Percentiles rank a stretch among this genome's conserved stretches.
These are phyloP conservation scores for Lagocephalus sceleratus DNA, from an alignment of 2,797 vertebrate species.

Conservation along the genomic window DNA sequence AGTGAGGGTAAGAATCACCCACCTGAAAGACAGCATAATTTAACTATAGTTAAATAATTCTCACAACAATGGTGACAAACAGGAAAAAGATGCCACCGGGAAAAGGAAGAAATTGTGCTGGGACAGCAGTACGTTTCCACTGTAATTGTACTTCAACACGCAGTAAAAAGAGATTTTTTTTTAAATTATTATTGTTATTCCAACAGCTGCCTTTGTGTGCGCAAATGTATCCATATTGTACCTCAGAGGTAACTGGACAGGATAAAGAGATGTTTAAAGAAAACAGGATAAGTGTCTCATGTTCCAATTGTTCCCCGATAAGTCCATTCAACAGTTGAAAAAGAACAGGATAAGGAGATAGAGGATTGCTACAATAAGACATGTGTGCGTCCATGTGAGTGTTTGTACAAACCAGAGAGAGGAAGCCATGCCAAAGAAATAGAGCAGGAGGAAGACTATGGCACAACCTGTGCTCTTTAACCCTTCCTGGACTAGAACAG, in stretches of 20 bases:
- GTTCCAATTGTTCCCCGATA: conserved; percentile 50
- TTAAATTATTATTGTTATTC: conserved; percentile 6
- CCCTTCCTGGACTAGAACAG: conserved; percentile 96
- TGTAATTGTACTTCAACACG: conserved; percentile 20
- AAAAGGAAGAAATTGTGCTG: conserved; percentile 48
- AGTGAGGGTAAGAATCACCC: conserved; percentile 96
- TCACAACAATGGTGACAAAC: conserved; percentile 36
- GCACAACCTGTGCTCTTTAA: conserved; percentile 99
- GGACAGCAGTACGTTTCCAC: conserved; percentile 46
- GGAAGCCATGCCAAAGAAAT: conserved; percentile 99
- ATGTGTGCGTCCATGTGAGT: conserved; percentile 3
- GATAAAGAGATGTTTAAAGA: conserved; percentile 34
- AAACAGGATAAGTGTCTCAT: conserved; percentile 59
- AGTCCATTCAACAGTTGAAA: conserved; percentile 35
- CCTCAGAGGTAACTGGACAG: conserved; percentile 52
- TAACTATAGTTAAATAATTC: conserved; percentile 9
- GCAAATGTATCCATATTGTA: conserved; percentile 42
- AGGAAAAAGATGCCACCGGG: conserved; percentile 44
- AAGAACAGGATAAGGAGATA: conserved; percentile 2
- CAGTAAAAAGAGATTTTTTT: conserved; percentile 22
- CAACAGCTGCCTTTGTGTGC: conserved; percentile 18
- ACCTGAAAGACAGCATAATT: conserved; percentile 72
- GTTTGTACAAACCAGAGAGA: conserved; percentile 88
- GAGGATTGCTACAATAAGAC: conserved; percentile 12
- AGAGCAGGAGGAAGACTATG: conserved; percentile 98